These are phyloP conservation scores for Drosophila pectinifera DNA, from an alignment of 1,140 invertebrate species.

Conservation along the genomic window DNA sequence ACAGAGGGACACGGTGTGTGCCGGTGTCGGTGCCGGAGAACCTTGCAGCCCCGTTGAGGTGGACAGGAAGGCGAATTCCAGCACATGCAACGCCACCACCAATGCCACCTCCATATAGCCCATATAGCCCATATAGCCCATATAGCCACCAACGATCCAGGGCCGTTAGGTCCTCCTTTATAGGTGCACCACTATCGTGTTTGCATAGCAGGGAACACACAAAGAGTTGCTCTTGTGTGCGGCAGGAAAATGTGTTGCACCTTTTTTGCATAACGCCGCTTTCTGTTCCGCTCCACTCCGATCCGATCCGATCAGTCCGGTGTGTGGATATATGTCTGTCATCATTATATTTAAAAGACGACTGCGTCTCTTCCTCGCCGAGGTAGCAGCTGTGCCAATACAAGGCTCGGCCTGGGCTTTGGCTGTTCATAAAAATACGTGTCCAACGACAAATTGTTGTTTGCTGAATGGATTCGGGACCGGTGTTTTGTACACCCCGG, in stretches of 20 bases:
- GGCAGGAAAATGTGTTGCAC: conserved; percentile 74
- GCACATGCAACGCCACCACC: conserved; percentile 43
- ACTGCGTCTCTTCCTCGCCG: conserved; percentile 29
- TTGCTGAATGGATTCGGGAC: conserved; percentile 40
- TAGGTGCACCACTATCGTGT: conserved; percentile 32
- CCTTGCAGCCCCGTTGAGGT: conserved; percentile 30
- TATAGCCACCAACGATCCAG: conserved; percentile 28
- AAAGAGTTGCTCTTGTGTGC: conserved; percentile 76
- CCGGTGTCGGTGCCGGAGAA: conserved; percentile 7
- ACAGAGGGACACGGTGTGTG: conserved; percentile 50
- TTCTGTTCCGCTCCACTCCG: conserved; percentile 46
- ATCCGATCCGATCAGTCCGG: conserved; percentile 1
- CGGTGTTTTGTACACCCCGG: conserved; percentile 33
- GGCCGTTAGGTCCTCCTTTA: conserved; percentile 59
- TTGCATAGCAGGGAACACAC: conserved; percentile 68
- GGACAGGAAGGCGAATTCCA: conserved; percentile 60
- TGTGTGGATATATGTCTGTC: conserved; percentile 27
- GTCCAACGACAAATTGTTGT: conserved; percentile 44
- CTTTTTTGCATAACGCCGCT: conserved; percentile 75
- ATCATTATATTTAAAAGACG: conserved; percentile 31
- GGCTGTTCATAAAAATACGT: conserved; percentile 17
- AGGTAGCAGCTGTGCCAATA: conserved; percentile 75
- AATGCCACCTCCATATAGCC: conserved; percentile 4
- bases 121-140: too few species aligned
- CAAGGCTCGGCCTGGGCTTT: conserved; percentile 3